phyloP scores from a whole-genome alignment of 2,888 invertebrate genomes.

The Pandemis cinnamomeana region DNA sequence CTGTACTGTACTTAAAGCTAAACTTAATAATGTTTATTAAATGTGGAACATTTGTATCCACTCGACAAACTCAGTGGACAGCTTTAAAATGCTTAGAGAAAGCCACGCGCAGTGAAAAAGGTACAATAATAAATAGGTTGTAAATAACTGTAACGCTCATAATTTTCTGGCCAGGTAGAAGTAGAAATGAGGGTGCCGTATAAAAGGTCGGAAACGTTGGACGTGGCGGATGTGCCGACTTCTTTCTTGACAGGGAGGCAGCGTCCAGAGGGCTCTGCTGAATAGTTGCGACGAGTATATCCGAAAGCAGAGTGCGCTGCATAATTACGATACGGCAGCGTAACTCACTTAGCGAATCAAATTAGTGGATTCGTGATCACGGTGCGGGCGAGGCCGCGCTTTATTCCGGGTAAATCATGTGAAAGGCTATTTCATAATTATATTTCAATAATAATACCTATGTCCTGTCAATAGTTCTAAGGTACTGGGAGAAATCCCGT shows the following conservation, averaged over 20 bases:
- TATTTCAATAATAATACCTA: background rate
- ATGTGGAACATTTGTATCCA: too few relatives aligned
- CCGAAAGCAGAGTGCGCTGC: background rate
- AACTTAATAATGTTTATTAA: too few relatives aligned
- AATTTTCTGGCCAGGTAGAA: background rate
- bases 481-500: too few relatives aligned
- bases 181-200: constrained; percentile 3
- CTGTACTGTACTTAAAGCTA: too few relatives aligned
- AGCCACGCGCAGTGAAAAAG: too few relatives aligned
- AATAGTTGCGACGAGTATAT: background rate
- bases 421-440: background rate
- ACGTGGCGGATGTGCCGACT: background rate
- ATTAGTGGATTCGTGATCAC: constrained; percentile 36
- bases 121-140: too few relatives aligned
- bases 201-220: constrained; percentile 4
- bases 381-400: constrained; percentile 6
- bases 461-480: too few relatives aligned
- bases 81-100: too few relatives aligned
- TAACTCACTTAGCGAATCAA: constrained; percentile 44
- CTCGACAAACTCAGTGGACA: too few relatives aligned
- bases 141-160: too few relatives aligned
- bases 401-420: constrained; percentile 11
- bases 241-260: background rate
- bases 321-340: constrained; percentile 24
- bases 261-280: background rate